Evolutionary conservation across 1,140 invertebrate genomes (phyloP).

Genomic region (Drosophila ogumai): DNA sequence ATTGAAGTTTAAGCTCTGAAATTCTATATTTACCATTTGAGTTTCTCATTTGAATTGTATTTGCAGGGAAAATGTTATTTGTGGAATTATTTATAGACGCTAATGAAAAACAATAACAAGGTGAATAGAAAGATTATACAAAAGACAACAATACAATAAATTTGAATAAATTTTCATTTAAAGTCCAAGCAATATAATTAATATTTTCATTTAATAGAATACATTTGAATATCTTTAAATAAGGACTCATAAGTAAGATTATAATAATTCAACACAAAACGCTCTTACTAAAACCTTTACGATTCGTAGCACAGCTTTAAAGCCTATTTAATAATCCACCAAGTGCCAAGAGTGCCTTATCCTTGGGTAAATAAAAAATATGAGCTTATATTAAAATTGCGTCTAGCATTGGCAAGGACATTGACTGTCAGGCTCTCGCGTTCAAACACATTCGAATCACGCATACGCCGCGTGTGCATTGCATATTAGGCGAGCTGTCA

Average conservation of each 20-base stretch:
- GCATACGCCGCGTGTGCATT: slow-evolving; percentile 72
- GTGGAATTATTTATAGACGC: not conserved
- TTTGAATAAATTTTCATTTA: not conserved
- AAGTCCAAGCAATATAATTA: too few species aligned
- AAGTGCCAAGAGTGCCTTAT: slow-evolving; percentile 10
- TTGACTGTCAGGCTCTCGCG: slow-evolving; percentile 28
- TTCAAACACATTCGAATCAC: slow-evolving; percentile 63
- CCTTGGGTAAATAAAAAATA: slow-evolving; percentile 6
- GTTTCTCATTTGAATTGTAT: not conserved
- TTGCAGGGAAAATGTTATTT: not conserved
- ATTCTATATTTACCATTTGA: not conserved
- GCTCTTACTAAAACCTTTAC: not conserved
- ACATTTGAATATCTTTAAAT: not conserved
- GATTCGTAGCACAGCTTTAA: slow-evolving; percentile 3
- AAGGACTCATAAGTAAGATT: too few species aligned
- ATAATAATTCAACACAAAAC: not conserved
- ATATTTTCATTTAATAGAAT: not conserved
- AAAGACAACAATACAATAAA: not conserved
- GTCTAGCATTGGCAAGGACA: slow-evolving; percentile 54
- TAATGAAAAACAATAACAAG: not conserved
- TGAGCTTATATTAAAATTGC: slow-evolving; percentile 61
- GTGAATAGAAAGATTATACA: not conserved
- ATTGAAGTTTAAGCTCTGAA: slow-evolving; percentile 37
- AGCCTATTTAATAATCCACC: slow-evolving; percentile 17
- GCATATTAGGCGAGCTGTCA: slow-evolving; percentile 50